Base-by-base conservation (phyloP, 2,797 vertebrate species). In the Tiaroga cobitis region DNA sequence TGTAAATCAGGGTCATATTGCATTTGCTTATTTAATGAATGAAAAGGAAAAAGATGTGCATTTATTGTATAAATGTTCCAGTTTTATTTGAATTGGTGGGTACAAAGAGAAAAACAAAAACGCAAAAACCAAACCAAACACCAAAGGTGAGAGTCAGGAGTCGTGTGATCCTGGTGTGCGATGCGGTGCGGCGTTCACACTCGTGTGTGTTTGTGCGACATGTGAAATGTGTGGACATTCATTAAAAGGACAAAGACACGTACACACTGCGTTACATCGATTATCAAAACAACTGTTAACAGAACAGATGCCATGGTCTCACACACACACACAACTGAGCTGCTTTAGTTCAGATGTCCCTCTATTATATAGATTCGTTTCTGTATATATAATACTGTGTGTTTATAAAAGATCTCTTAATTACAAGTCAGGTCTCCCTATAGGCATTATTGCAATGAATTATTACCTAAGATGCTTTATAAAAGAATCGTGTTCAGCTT, bases 361-460 rank as follows among this genome's bases (percentile, higher is more conserved):
- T 94, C 92, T 92, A 43, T 87, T 80, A 78, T 90, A 84, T 87
- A 86, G 59, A 93, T 93, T 93, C 88, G 91, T 88, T 85, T 94
- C 91, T 94, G 92, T 88, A 92, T 94, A 93, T 93, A 94, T 93
- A 94, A 94, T 94, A 94, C 68, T 94, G 92, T 94, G 92, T 93
- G 92, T 95, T 93, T 92, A 94, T 96, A 94, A 94, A 96, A 95
- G 91, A 78, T 94, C 91, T 94, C 89, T 91, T 95, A 95, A 97
- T 97, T 98, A 98, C 97, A 97, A 94, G 96, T 97, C 95, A 96
- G 96, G 96, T 95, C 93, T 95, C 96, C 95, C 94, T 96, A 95
- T 97, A 96, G 96, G 96, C 96, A 97, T 98, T 99, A 99, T 99
- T 99, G 98, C 98, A 96, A 99, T 97, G 97, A 96, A 95, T 95